Evolutionary conservation across 2,888 invertebrate genomes (phyloP), one percentile per base, ranked within the genome.

Genomic region (Cheilosia variabilis): DNA sequence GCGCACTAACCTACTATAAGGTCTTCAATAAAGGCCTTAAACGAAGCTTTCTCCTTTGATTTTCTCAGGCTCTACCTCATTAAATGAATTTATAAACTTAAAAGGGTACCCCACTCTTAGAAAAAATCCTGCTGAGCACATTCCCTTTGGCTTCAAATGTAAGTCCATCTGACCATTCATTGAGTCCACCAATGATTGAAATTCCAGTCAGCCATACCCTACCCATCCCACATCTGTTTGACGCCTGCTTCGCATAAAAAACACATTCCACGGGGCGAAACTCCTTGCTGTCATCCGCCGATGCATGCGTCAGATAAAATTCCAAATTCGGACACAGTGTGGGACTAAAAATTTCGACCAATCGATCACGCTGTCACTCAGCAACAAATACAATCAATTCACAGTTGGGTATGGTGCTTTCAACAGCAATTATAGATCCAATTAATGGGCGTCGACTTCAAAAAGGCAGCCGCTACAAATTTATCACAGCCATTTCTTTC

Each of bases 401-500:
- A 24, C 13, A 31, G 31, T 31, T 37, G 13, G 37, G 13, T 34
- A 34, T 2, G 9, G 34, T 24, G 15, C 52, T 52, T 52, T 52
- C 52, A 52, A 52, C 24, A 24, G n/a, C 24, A 24, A 24, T 22
- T 22, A 2, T 7, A 6, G 13, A 24, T 17, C 58, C 53, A 73
- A 72, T 79, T 79, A 73, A n/a, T 60, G n/a, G 68, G 37, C 27
- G 24, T 24, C 52, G 55, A 66, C 68, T 43, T 80, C 80, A 80
- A 63, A 37, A 68, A 47, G 52, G 62, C 4, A n/a, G 37, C 80
- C 75, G 75, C 62, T 50, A 7, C 15, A 68, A 66, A 80, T 73
- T 68, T 68, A 62, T 80, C 60, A 27, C 60, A 37, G 19, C 41
- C 45, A 80, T 80, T 73, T 41, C 53, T 47, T 62, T 80, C 66